Evolutionary conservation across 23 tunicate genomes (phyloP).

Genomic region (Ascidia mentula): DNA sequence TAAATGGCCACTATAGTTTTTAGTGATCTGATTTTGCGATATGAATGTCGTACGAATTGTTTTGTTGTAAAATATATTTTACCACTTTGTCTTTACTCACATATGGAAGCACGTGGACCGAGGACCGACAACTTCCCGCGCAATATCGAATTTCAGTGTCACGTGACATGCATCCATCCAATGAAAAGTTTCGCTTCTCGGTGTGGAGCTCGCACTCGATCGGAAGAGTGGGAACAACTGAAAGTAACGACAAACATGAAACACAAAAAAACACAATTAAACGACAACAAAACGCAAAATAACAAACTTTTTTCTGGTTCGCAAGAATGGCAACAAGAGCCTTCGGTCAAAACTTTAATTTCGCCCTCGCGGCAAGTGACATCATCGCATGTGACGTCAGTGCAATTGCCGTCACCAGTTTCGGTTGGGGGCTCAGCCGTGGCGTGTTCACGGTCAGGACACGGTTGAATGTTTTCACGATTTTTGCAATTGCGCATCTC

Average conservation of each 20-base stretch:
- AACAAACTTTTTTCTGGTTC: background rate
- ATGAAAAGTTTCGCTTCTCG: conserved; percentile 33
- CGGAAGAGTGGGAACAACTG: background rate
- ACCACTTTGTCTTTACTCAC: conserved; percentile 47
- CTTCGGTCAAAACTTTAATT: background rate
- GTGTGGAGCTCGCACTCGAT: conserved; percentile 3
- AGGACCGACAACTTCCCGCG: conserved; percentile 48
- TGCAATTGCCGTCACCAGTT: no score
- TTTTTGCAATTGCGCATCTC: background rate
- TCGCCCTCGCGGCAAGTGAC: conserved; percentile 32
- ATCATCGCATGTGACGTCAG: conserved; percentile 20
- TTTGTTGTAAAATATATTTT: background rate
- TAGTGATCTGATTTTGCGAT: no score
- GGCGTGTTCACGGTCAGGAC: conserved; percentile 7
- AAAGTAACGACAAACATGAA: no score
- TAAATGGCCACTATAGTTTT: no score
- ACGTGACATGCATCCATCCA: conserved; percentile 49
- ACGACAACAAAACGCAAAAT: background rate
- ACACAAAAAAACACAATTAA: background rate
- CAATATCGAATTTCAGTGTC: conserved; percentile 40
- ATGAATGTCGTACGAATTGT: background rate
- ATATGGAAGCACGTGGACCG: conserved; percentile 38
- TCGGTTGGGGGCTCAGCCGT: background rate
- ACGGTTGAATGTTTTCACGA: background rate
- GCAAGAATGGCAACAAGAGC: conserved; percentile 19